These are phyloP conservation scores for Macrotus californicus DNA, from an alignment of 2,113 vertebrate species.

Conservation along the genomic window DNA sequence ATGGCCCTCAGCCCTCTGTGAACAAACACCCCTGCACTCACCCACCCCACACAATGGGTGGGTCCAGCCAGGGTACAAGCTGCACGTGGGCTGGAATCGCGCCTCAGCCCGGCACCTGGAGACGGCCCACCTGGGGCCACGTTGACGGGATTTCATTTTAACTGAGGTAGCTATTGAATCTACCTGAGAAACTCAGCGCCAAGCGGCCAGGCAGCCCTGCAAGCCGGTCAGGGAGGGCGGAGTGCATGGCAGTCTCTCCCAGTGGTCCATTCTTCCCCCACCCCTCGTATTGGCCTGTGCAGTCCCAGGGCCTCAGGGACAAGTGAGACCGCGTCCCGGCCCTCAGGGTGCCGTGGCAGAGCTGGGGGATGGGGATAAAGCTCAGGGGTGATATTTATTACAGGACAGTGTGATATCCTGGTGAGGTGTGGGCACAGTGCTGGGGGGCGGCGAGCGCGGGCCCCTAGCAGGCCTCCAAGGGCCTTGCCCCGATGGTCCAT, in stretches of 20 bases:
- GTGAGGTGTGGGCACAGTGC: accelerated
- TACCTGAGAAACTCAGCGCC: background rate
- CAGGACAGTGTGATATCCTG: accelerated
- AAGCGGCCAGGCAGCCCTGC: background rate
- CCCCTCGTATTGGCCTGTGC: background rate
- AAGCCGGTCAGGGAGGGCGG: background rate
- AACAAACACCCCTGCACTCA: background rate
- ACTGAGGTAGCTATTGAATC: background rate
- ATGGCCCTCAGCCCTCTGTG: accelerated
- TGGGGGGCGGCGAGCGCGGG: background rate
- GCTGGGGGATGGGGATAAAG: background rate
- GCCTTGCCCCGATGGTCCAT: no score
- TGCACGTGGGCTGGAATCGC: accelerated
- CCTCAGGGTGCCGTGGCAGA: accelerated
- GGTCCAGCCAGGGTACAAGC: accelerated
- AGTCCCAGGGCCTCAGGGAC: background rate
- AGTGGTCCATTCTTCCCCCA: accelerated
- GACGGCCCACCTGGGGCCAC: background rate
- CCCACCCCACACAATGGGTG: accelerated
- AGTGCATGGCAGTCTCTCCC: background rate
- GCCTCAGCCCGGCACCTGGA: accelerated
- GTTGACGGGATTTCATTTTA: background rate
- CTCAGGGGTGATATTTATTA: accelerated
- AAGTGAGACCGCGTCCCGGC: accelerated
- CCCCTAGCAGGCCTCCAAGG: background rate